Base-by-base conservation (phyloP, 2,797 vertebrate genomes). In the Garrulus glandarius region DNA sequence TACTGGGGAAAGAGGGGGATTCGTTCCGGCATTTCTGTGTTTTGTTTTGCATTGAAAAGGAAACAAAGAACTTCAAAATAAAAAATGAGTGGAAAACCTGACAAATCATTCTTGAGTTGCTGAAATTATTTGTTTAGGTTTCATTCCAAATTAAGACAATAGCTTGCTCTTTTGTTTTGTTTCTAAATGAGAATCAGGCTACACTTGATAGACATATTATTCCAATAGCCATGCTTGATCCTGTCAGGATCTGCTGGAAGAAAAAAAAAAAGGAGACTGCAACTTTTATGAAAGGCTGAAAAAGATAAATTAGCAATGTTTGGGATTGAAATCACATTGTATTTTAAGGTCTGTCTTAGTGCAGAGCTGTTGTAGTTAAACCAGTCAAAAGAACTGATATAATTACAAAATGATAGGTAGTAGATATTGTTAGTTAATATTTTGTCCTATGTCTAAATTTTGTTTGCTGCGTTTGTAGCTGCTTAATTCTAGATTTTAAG, bases 21-120 rank as follows among this genome's bases (percentile, higher is more conserved):
- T 80, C 4, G 3, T 89, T 86, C 23, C 57, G 86, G 11, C 47
- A 34, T 82, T 92, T 80, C 52, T 91, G 34, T 59, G 14, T 22
- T 57, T 93, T 75, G 14, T 84, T 89, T 88, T 5, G 2, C 52
- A 49, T 9, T 36, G 34, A 81, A 90, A 84, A 88, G 49, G 24
- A 88, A 89, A 92, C 27, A 68, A 70, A 85, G 53, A 87, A 74
- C 41, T 78, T 32, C 0, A 2, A 93, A 91, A 89, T 53, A n/a
- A 94, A 89, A 92, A 92, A 92, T 32, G 1, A 67, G 23, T 91
- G 79, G 89, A 82, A 95, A 96, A 94, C 67, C 47, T 92, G 80
- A 90, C 67, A 86, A 59, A 76, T 34, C 3, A 10, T 84, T 84
- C 52, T 63, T 61, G 21, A 81, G 23, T 70, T 47, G 67, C 46